phyloP scores from a whole-genome alignment of 2,113 vertebrate species.

The Calidris pygmaea region DNA sequence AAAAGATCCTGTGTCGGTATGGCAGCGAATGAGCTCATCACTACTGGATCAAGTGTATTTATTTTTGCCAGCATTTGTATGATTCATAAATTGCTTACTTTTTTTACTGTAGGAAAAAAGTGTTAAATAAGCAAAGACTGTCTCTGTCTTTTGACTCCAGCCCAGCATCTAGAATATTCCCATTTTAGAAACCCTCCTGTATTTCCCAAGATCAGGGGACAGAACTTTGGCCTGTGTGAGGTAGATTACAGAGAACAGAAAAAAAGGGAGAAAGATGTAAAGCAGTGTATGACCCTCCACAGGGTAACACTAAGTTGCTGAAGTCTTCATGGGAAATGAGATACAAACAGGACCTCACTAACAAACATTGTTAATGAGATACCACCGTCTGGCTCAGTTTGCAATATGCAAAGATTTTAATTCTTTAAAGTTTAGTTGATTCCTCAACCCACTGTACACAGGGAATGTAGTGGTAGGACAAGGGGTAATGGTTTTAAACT shows the following conservation, averaged over 20 bases:
- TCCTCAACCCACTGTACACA: not conserved
- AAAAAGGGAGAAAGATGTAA: not conserved
- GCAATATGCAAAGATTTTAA: not conserved
- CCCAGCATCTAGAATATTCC: constrained; percentile 24
- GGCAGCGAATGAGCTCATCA: constrained; percentile 16
- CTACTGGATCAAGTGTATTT: not conserved
- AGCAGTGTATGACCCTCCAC: not conserved
- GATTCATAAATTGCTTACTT: constrained; percentile 40
- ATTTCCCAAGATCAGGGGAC: not conserved
- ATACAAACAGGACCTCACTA: not conserved
- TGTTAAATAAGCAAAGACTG: not conserved
- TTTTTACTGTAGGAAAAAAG: constrained; percentile 52
- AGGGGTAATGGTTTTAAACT: not conserved
- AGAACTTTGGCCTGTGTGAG: not conserved
- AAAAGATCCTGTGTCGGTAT: not conserved
- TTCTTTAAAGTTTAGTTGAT: not conserved
- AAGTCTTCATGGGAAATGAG: not conserved
- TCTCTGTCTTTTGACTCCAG: not conserved
- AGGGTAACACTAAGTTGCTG: not conserved
- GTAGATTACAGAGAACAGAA: not conserved
- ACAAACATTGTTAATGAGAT: not conserved
- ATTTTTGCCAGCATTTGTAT: constrained; percentile 49
- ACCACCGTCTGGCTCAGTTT: not conserved
- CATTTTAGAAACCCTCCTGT: not conserved
- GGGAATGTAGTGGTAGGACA: too few relatives aligned